phyloP scores from a whole-genome alignment of 92 coral and sea anemone species.

The Micromussa lordhowensis region DNA sequence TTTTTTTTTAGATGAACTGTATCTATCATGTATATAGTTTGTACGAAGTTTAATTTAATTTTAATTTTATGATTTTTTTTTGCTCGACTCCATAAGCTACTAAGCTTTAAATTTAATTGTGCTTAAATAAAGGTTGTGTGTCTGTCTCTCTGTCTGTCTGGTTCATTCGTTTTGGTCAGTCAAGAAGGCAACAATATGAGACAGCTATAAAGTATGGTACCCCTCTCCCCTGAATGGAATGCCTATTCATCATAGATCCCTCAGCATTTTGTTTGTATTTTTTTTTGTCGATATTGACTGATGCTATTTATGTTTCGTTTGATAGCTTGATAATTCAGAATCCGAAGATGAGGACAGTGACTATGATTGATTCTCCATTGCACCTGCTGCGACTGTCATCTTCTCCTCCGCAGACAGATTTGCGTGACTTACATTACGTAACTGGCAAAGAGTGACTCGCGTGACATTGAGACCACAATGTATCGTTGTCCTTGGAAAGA shows the following conservation, averaged over 20 bases:
- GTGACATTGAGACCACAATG: neutral
- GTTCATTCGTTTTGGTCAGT: neutral
- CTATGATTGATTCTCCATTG: constrained; percentile 65
- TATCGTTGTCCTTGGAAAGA: neutral
- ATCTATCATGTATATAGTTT: too few relatives aligned
- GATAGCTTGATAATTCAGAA: constrained; percentile 95
- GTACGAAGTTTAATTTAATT: too few relatives aligned
- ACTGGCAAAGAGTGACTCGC: neutral
- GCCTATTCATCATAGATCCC: neutral
- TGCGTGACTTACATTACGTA: constrained; percentile 9
- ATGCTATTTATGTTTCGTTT: constrained; percentile 7
- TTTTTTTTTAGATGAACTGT: too few relatives aligned
- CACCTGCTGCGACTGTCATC: neutral
- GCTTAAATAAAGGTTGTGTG: too few relatives aligned
- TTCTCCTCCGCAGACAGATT: neutral
- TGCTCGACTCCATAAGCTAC: too few relatives aligned
- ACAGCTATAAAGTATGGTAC: too few relatives aligned
- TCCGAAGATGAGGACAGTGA: constrained; percentile 85
- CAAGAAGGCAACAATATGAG: neutral
- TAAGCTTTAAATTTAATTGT: too few relatives aligned
- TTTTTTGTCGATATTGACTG: neutral
- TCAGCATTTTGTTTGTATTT: neutral
- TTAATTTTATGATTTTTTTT: too few relatives aligned
- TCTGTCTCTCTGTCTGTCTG: neutral
- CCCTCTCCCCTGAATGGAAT: neutral